A percentile compares a stretch with the other conserved stretches of the same genome.
phyloP scores from a whole-genome alignment of 2,797 vertebrate genomes.

The Melanotaenia pygmaea region DNA sequence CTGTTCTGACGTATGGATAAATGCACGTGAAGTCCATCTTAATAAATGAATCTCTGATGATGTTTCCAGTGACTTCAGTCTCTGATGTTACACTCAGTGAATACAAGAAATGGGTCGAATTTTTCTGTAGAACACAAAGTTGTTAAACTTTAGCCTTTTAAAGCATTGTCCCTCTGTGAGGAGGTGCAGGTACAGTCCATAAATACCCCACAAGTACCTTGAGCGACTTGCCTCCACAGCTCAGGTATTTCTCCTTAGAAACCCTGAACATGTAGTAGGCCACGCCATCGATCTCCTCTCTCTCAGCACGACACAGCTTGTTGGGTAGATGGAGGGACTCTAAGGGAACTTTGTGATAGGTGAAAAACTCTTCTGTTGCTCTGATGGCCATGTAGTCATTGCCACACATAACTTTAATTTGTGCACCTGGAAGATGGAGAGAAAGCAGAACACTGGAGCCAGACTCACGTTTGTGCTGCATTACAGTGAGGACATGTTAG shows the following conservation, averaged over 20 bases:
- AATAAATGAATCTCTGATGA: constrained; percentile 76
- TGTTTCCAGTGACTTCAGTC: constrained; percentile 64
- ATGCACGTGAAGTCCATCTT: constrained; percentile 77
- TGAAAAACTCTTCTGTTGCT: constrained; percentile 77
- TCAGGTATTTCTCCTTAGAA: constrained; percentile 67
- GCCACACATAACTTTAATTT: constrained; percentile 71
- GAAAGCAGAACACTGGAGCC: neutral
- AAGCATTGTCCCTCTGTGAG: too few relatives aligned
- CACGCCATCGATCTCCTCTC: constrained; percentile 52
- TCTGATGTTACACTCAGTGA: constrained; percentile 74
- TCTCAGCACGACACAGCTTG: constrained; percentile 65
- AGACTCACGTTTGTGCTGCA: neutral
- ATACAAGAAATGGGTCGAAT: constrained; percentile 76
- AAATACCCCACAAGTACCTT: constrained; percentile 55
- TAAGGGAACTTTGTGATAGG: constrained; percentile 72
- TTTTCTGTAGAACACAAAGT: constrained; percentile 66
- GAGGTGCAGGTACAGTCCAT: too few relatives aligned
- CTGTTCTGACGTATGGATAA: constrained; percentile 72
- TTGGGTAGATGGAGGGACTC: constrained; percentile 77
- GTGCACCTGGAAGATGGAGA: constrained; percentile 59
- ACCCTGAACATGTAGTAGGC: constrained; percentile 64
- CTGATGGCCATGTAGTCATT: constrained; percentile 71
- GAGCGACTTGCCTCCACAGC: constrained; percentile 76
- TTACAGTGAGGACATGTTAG: neutral
- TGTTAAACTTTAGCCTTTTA: too few relatives aligned